Conservation (phyloP, 2,797 vertebrate species). For the Pantherophis alleghaniensis region DNA sequence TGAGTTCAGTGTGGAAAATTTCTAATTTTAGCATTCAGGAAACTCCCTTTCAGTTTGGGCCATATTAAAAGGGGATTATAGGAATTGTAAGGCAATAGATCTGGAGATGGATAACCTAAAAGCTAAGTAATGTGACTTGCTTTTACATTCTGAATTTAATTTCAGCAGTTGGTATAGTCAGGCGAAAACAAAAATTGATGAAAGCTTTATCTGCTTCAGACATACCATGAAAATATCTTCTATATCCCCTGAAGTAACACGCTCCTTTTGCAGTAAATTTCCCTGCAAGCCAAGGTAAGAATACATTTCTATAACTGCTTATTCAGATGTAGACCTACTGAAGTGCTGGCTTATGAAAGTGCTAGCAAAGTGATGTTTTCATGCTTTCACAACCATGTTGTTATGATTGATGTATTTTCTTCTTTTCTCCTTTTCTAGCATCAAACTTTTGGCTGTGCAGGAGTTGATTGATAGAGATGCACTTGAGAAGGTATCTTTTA, state of each 20-base stretch:
- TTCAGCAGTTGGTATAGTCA: background rate
- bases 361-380: background rate
- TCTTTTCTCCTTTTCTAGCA: slow-evolving; percentile 72
- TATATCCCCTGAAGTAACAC: background rate
- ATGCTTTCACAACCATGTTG: background rate
- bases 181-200: background rate
- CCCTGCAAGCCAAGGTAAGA: background rate
- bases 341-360: background rate
- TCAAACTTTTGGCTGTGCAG: slow-evolving; percentile 94
- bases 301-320: background rate
- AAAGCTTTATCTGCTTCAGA: background rate
- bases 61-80: background rate
- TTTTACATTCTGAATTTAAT: background rate
- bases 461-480: slow-evolving; percentile 89
- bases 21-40: background rate
- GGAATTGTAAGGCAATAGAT: background rate
- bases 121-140: background rate
- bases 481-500: slow-evolving; percentile 84
- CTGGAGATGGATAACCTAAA: background rate
- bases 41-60: background rate
- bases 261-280: background rate
- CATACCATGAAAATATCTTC: background rate
- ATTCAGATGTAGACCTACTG: background rate
- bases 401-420: slow-evolving; percentile 7
- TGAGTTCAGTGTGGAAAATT: background rate